These are phyloP conservation scores for Microcebus jonahi DNA, from an alignment of 2,113 vertebrate genomes.

Conservation along the genomic window DNA sequence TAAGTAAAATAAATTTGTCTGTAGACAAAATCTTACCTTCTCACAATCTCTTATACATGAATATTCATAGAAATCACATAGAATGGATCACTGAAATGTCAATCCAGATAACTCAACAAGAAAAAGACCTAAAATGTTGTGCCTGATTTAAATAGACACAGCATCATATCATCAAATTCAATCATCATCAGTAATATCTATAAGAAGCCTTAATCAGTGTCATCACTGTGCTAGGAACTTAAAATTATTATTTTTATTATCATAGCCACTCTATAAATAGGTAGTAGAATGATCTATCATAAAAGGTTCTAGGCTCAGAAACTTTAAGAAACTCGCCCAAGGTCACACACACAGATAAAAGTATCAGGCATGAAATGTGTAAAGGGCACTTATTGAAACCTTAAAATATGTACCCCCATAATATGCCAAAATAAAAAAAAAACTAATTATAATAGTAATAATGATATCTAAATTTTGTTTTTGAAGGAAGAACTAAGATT, in stretches of 20 bases:
- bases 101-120: neutral
- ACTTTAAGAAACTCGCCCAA: neutral
- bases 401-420: too few relatives aligned
- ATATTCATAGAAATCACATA: slow-evolving; percentile 26
- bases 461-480: neutral
- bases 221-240: neutral
- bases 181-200: neutral
- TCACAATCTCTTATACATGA: neutral
- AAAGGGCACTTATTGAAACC: too few relatives aligned
- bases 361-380: neutral
- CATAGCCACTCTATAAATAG: neutral
- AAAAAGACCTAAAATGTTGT: neutral
- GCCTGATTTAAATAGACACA: neutral
- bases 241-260: slow-evolving; percentile 34
- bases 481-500: neutral
- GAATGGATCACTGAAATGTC: neutral
- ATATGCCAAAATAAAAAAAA: neutral
- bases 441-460: neutral
- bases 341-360: neutral
- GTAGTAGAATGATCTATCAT: neutral
- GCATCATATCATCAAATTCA: neutral
- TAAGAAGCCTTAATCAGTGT: neutral
- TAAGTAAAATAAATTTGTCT: slow-evolving; percentile 53
- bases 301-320: neutral
- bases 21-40: neutral